Conservation (phyloP, 2,888 invertebrate species). For the Andrena trimmerana region DNA sequence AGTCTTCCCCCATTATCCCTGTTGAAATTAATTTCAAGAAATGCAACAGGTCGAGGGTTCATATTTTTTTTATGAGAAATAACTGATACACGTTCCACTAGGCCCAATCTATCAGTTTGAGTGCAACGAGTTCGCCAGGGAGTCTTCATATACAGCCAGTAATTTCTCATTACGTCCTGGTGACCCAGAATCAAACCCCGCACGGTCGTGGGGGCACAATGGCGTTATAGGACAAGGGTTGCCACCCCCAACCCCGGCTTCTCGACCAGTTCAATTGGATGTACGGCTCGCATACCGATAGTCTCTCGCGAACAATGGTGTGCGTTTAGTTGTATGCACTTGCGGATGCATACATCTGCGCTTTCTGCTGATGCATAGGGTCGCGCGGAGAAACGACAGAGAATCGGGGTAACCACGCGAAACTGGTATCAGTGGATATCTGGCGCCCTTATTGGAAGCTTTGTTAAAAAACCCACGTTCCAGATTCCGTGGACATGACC, state of each 20-base stretch:
- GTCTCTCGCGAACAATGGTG: conserved; percentile 59
- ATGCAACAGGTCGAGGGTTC: conserved; percentile 10
- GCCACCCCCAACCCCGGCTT: conserved; percentile 38
- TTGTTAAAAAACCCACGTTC: not conserved
- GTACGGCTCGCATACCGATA: conserved; percentile 65
- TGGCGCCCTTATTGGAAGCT: not conserved
- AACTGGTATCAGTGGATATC: not conserved
- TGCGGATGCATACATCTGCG: conserved; percentile 9
- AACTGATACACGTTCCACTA: not conserved
- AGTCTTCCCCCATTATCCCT: not conserved
- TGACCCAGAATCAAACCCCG: conserved; percentile 69
- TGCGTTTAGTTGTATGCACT: conserved; percentile 39
- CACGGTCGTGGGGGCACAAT: conserved; percentile 56
- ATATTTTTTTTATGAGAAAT: not conserved
- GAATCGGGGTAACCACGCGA: conserved; percentile 22
- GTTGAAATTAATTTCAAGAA: not conserved
- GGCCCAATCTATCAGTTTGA: conserved; percentile 43
- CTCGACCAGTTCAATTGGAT: conserved; percentile 67
- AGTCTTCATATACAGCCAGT: conserved; percentile 50
- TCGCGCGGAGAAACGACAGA: conserved; percentile 13
- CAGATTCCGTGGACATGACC: not conserved
- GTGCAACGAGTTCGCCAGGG: conserved; percentile 52
- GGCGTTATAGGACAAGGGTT: conserved; percentile 50
- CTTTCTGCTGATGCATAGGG: conserved; percentile 16
- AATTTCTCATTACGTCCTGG: conserved; percentile 69